Conservation (phyloP, 2,888 invertebrate species). For the Troglohyphantes excavatus region DNA sequence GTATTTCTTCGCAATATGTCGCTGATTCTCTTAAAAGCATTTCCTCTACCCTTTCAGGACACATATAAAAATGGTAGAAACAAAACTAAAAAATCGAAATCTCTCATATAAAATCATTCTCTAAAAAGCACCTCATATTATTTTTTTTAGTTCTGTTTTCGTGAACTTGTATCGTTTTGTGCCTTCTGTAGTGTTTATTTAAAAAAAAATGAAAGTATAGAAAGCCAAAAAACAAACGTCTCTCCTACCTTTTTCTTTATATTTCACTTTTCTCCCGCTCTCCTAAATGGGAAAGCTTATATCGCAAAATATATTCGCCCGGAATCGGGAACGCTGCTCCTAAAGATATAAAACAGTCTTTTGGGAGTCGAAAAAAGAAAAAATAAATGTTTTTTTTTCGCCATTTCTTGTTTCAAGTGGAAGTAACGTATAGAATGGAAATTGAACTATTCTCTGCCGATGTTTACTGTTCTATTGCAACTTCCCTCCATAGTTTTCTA, state of each 20-base stretch:
- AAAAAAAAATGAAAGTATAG: slow-evolving; percentile 39
- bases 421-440: slow-evolving; percentile 59
- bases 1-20: slow-evolving; percentile 41
- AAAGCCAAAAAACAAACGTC: slow-evolving; percentile 51
- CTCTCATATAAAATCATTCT: slow-evolving; percentile 63
- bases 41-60: slow-evolving; percentile 26
- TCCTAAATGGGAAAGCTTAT: slow-evolving; percentile 63
- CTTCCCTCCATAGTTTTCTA: slow-evolving; percentile 10
- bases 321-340: slow-evolving; percentile 43
- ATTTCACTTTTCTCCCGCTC: slow-evolving; percentile 46
- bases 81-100: slow-evolving; percentile 28
- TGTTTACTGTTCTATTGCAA: slow-evolving; percentile 42
- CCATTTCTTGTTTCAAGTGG: slow-evolving; percentile 56
- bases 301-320: slow-evolving; percentile 57
- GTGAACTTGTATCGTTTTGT: slow-evolving; percentile 46
- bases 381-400: slow-evolving; percentile 26
- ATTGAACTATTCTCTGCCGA: slow-evolving; percentile 62
- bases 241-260: slow-evolving; percentile 6
- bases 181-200: slow-evolving; percentile 61
- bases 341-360: slow-evolving; percentile 72
- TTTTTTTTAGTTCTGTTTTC: slow-evolving; percentile 13
- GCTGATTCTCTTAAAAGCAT: slow-evolving; percentile 67
- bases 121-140: slow-evolving; percentile 33
- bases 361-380: slow-evolving; percentile 47
- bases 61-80: slow-evolving; percentile 26